Conservation (phyloP, 2,797 vertebrate genomes). For the Pampus argenteus region DNA sequence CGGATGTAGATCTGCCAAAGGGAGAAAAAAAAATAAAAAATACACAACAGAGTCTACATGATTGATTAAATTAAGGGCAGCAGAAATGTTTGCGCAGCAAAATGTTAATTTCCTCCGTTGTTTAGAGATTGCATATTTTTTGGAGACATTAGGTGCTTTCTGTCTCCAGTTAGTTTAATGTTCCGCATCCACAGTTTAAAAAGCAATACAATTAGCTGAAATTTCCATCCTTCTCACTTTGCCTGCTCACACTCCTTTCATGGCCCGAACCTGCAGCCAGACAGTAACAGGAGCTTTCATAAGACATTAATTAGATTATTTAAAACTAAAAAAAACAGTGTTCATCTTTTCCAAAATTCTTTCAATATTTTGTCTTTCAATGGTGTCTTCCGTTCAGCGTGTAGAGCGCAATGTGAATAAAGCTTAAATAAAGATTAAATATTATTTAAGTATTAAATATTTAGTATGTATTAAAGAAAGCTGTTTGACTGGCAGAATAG, state of each 20-base stretch:
- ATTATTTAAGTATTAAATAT: constrained; percentile 21
- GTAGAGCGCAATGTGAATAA: constrained; percentile 36
- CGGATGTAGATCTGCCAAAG: constrained; percentile 13
- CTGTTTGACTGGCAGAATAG: constrained; percentile 14
- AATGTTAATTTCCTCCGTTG: neutral
- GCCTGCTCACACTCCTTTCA: constrained; percentile 27
- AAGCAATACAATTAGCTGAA: constrained; percentile 20
- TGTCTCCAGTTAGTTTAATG: constrained; percentile 8
- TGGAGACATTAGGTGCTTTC: constrained; percentile 3
- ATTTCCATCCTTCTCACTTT: constrained; percentile 31
- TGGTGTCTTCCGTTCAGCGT: constrained; percentile 15
- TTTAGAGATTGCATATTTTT: constrained; percentile 4
- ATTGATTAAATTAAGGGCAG: constrained; percentile 27
- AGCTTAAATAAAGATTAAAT: constrained; percentile 15
- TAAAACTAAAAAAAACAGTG: neutral
- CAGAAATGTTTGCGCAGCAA: neutral
- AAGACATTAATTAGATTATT: constrained; percentile 19
- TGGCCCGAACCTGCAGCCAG: constrained; percentile 6
- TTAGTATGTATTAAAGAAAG: constrained; percentile 24
- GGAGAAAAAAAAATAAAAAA: too few relatives aligned
- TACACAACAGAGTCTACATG: neutral
- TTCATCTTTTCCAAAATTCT: constrained; percentile 27
- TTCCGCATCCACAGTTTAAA: constrained; percentile 32
- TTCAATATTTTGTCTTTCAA: constrained; percentile 4
- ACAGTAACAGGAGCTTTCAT: constrained; percentile 18